Evolutionary conservation across 2,888 invertebrate species (phyloP).

Genomic region (Himalopsyche anomala): DNA sequence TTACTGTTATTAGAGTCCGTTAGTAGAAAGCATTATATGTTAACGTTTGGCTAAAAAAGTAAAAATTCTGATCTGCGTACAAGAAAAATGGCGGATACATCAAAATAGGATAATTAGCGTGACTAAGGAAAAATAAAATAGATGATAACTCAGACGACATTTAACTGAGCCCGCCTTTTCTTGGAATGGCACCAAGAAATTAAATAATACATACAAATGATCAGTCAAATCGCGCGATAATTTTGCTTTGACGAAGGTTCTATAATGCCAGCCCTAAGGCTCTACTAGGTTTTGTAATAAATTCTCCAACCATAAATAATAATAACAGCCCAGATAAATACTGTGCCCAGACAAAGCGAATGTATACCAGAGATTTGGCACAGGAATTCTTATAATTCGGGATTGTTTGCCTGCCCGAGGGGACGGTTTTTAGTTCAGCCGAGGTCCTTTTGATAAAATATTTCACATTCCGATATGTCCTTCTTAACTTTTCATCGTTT

Average conservation of each 20-base stretch:
- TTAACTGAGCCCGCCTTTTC: background rate
- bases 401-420: slow-evolving; percentile 2
- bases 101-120: no score
- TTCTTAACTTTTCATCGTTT: background rate
- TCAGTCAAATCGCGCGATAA: background rate
- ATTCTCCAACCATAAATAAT: slow-evolving; percentile 4
- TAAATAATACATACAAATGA: background rate
- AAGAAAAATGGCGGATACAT: no score
- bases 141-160: no score
- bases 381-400: slow-evolving; percentile 26
- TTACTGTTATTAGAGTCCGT: no score
- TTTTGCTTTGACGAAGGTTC: slow-evolving; percentile 24
- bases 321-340: background rate
- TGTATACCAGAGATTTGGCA: background rate
- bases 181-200: background rate
- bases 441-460: slow-evolving; percentile 2
- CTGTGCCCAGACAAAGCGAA: background rate
- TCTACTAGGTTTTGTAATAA: background rate
- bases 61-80: no score
- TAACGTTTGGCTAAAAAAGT: no score
- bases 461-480: slow-evolving; percentile 17
- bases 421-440: background rate
- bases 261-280: background rate
- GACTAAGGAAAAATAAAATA: no score
- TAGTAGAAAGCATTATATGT: no score